Conservation (phyloP, 2,797 vertebrate species). For the Sebastes umbrosus region DNA sequence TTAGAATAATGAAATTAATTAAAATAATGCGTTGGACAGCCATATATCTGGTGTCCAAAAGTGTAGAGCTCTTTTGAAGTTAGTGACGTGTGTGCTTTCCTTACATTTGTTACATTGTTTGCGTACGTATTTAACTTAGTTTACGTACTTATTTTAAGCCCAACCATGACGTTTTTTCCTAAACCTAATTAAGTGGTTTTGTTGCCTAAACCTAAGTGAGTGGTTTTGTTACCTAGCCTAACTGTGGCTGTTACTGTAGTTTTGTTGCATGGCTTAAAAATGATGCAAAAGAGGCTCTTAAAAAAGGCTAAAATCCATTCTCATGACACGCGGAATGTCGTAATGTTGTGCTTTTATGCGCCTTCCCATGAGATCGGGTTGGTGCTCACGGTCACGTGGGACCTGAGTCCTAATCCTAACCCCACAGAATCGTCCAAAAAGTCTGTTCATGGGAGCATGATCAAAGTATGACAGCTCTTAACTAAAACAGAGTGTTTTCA, state of each 20-base stretch:
- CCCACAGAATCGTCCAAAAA: neutral
- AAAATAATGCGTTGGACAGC: too few relatives aligned
- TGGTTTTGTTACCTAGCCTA: too few relatives aligned
- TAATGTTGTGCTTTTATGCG: neutral
- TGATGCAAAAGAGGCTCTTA: neutral
- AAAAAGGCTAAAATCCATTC: neutral
- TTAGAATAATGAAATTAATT: too few relatives aligned
- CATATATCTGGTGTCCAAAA: neutral
- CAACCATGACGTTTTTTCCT: too few relatives aligned
- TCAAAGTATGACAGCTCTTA: neutral
- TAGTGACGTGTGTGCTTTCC: too few relatives aligned
- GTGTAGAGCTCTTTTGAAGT: too few relatives aligned
- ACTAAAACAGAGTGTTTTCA: neutral
- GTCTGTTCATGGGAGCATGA: neutral
- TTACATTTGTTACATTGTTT: too few relatives aligned
- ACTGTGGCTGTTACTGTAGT: too few relatives aligned
- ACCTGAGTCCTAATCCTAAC: neutral
- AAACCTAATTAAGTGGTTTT: too few relatives aligned
- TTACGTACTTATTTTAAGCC: too few relatives aligned
- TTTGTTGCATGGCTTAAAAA: too few relatives aligned
- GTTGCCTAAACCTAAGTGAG: too few relatives aligned
- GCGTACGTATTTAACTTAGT: fast-evolving
- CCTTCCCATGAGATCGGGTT: neutral
- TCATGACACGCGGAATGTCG: neutral
- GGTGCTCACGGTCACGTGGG: neutral